A percentile compares a stretch with the other conserved stretches of the same genome.
phyloP scores from a whole-genome alignment of 1,140 invertebrate species.

The Neodiprion lecontei region DNA sequence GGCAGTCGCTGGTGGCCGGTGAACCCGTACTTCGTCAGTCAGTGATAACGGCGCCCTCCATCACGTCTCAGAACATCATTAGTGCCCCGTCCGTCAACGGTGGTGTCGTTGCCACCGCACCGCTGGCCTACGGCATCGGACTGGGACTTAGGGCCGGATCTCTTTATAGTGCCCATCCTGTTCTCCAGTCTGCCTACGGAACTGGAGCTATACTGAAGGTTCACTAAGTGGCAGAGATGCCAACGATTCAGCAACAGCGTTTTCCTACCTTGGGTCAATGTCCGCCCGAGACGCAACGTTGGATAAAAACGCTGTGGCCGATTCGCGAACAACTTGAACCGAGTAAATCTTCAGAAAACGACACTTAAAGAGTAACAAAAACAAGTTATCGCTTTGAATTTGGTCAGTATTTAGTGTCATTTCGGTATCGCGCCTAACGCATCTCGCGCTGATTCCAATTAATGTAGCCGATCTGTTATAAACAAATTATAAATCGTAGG shows the following conservation, averaged over 20 bases:
- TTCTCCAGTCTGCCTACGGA: conserved; percentile 33
- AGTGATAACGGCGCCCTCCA: not conserved
- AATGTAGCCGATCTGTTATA: too few species aligned
- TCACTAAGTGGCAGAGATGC: conserved; percentile 24
- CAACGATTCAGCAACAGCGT: not conserved
- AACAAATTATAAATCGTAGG: too few species aligned
- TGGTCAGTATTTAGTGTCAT: too few species aligned
- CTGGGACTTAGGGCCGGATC: conserved; percentile 31
- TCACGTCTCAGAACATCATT: conserved; percentile 24
- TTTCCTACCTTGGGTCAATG: not conserved
- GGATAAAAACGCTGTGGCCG: not conserved
- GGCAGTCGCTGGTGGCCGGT: not conserved
- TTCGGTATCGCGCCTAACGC: too few species aligned
- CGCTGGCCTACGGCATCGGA: conserved; percentile 20
- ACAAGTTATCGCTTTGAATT: too few species aligned
- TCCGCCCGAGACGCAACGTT: not conserved
- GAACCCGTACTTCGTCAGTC: conserved; percentile 22
- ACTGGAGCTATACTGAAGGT: conserved; percentile 32
- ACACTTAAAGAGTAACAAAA: not conserved
- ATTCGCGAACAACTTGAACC: not conserved
- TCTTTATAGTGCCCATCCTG: conserved; percentile 31
- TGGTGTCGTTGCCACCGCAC: conserved; percentile 9
- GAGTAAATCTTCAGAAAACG: not conserved
- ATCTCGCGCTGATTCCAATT: too few species aligned
- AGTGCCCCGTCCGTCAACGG: conserved; percentile 15